Evolutionary conservation across 1,140 invertebrate genomes (phyloP), one percentile per base, ranked within the genome.

Genomic region (Cryptotermes secundus): DNA sequence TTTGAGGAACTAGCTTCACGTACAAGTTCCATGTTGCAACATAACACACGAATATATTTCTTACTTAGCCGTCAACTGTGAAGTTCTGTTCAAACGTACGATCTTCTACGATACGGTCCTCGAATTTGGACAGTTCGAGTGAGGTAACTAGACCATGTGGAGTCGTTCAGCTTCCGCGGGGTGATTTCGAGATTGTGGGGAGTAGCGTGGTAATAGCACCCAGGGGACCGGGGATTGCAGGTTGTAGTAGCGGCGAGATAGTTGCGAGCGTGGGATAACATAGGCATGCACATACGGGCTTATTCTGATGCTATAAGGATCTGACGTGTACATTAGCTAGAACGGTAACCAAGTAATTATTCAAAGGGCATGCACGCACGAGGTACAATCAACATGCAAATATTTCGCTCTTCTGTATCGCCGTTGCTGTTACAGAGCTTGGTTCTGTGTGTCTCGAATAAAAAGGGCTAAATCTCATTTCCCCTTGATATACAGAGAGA

Each of bases 371-470:
- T 81, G 34, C 34, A 81, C 35, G 80, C 80, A 81, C 24, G 42
- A 36, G 42, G 6, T 45, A 81, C 42, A 81, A 36, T 81, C 80
- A 81, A 35, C 80, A 81, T 81, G 80, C 80, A 81, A 81, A 81
- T 81, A 36, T 45, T 26, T 81, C 34, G 7, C 42, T 22, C 34
- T 22, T 81, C 19, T 38, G 80, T 1, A 3, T 72, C 26, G 3
- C 26, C 59, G 16, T 72, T 72, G 31, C n/a, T n/a, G 26, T 3
- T 31, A 72, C 26, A 12, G 26, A 72, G 4, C 0, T 12, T 12
- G 2, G 59, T 26, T 2, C 26, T 72, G n/a, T 72, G 59, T 72
- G 31, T 31, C 26, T 72, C n/a, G n/a, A 14, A 72, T 72, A 26
- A 6, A 72, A 3, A 72, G n/a, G n/a, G n/a, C 16, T 31, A 72